Conservation (phyloP, 2,113 vertebrate species). For the Gallinago jamesoni region DNA sequence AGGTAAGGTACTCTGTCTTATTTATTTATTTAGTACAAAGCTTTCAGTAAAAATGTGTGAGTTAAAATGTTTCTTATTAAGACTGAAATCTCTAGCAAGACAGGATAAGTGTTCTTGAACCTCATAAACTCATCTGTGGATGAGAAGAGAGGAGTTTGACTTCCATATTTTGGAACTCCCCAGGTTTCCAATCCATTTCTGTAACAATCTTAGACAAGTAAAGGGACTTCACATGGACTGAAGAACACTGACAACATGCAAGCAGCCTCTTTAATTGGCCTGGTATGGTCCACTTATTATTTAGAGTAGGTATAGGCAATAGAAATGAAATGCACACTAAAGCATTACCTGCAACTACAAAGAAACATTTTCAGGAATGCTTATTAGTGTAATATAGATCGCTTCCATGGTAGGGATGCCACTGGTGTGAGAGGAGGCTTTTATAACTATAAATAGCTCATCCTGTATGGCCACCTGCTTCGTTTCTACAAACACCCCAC, state of each 20-base stretch:
- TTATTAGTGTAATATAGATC: background rate
- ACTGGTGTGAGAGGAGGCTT: accelerated
- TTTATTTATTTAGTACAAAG: background rate
- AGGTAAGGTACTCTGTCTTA: background rate
- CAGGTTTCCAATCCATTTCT: background rate
- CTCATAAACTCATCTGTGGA: background rate
- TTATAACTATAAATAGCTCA: background rate
- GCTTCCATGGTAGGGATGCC: background rate
- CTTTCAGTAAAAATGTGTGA: background rate
- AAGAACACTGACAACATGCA: background rate
- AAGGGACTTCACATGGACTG: background rate
- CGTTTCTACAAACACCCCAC: background rate
- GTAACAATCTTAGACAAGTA: background rate
- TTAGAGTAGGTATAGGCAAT: background rate
- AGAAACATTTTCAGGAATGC: background rate
- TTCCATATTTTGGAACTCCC: background rate
- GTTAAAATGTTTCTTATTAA: background rate
- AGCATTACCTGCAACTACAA: background rate
- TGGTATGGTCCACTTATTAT: background rate
- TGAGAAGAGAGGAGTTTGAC: background rate
- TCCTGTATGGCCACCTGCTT: background rate
- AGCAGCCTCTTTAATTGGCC: background rate
- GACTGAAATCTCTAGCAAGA: background rate
- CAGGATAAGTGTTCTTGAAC: background rate
- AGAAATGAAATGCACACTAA: background rate